Conservation (phyloP, 2,888 invertebrate species). For the Troides aeacus region DNA sequence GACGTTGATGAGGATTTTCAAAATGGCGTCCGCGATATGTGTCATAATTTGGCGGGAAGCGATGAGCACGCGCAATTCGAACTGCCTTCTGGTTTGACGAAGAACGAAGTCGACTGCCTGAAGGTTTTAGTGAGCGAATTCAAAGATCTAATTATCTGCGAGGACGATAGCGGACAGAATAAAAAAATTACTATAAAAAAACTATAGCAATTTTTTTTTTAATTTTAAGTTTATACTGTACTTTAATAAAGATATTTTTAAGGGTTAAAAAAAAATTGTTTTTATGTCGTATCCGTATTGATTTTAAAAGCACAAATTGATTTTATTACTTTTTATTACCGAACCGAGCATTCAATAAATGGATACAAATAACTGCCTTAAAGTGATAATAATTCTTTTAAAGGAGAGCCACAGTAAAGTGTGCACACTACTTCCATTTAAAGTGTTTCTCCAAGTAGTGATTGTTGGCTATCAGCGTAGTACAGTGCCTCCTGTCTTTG, state of each 20-base stretch:
- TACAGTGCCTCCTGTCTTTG: too few species aligned
- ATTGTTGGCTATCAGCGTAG: too few species aligned
- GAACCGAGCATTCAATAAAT: too few species aligned
- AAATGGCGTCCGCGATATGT: constrained; percentile 56
- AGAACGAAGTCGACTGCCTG: constrained; percentile 55
- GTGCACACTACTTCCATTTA: too few species aligned
- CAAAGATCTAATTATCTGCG: constrained; percentile 47
- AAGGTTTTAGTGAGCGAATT: constrained; percentile 52
- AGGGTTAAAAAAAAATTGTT: neutral
- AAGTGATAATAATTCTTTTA: too few species aligned
- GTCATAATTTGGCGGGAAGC: constrained; percentile 56
- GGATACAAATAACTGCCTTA: too few species aligned
- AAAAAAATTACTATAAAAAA: constrained; percentile 56
- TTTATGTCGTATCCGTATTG: neutral
- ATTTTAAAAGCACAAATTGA: neutral
- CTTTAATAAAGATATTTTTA: neutral
- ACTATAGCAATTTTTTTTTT: neutral
- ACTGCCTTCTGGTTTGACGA: constrained; percentile 53
- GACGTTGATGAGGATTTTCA: constrained; percentile 61
- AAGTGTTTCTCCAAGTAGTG: too few species aligned
- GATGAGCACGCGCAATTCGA: constrained; percentile 57
- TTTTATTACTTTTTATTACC: too few species aligned
- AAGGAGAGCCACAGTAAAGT: too few species aligned
- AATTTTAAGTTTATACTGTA: neutral
- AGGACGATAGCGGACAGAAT: constrained; percentile 49